Evolutionary conservation across 92 coral and sea anemone genomes (phyloP).

Genomic region (Epizoanthus fatuus): DNA sequence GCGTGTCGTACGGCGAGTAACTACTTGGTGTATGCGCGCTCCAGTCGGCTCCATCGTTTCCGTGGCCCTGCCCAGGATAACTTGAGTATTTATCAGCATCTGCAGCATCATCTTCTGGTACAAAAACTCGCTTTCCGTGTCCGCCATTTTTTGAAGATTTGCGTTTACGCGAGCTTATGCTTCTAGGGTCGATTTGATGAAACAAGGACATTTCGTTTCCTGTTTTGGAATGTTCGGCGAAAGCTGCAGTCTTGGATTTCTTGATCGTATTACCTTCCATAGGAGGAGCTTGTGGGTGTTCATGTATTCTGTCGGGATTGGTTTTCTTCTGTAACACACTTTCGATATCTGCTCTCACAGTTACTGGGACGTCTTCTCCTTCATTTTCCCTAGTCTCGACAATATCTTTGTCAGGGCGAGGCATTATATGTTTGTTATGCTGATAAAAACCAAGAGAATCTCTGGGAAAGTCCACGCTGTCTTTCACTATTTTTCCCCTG

Average conservation of each 20-base stretch:
- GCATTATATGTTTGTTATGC: not conserved
- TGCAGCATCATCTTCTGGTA: slow-evolving; percentile 28
- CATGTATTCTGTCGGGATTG: not conserved
- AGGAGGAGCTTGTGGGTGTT: too few species aligned
- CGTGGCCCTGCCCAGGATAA: not conserved
- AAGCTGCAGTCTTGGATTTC: not conserved
- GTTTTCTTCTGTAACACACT: not conserved
- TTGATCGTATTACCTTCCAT: not conserved
- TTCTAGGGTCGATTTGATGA: slow-evolving; percentile 1
- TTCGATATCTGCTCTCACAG: not conserved
- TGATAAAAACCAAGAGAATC: not conserved
- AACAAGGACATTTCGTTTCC: not conserved
- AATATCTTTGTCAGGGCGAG: not conserved
- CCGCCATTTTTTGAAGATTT: not conserved
- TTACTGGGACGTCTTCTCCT: too few species aligned
- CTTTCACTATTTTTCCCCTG: not conserved
- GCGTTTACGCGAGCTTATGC: not conserved
- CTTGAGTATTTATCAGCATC: not conserved
- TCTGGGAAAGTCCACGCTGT: not conserved
- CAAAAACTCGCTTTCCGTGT: slow-evolving; percentile 28
- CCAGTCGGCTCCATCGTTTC: not conserved
- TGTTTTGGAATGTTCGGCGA: not conserved
- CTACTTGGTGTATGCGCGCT: not conserved
- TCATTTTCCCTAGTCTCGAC: not conserved
- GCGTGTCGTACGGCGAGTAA: not conserved